These are phyloP conservation scores for Enteromius unitaeniatus DNA, from an alignment of 2,797 vertebrate species.

Conservation along the genomic window DNA sequence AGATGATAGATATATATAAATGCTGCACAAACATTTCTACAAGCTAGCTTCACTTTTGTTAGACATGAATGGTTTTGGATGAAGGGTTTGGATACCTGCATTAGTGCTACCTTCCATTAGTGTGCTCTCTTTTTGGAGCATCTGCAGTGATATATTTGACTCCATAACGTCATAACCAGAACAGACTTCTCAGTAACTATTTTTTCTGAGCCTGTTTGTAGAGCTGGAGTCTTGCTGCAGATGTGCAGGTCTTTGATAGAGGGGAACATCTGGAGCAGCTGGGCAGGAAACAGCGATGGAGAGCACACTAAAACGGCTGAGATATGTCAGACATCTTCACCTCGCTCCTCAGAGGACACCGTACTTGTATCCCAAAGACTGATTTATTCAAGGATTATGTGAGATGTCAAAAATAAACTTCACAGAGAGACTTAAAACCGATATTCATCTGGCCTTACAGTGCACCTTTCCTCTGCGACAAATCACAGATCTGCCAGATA, in stretches of 20 bases:
- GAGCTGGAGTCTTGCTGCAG: conserved; percentile 20
- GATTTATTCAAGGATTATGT: conserved; percentile 16
- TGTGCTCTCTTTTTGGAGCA: no score
- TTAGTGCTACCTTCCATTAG: not conserved
- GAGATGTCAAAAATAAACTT: conserved; percentile 12
- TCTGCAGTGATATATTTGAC: not conserved
- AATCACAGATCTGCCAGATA: not conserved
- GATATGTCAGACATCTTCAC: not conserved
- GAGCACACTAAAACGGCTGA: not conserved
- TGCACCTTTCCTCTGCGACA: not conserved
- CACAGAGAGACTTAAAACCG: not conserved
- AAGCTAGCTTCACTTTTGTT: not conserved
- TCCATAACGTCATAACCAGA: not conserved
- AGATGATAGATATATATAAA: not conserved
- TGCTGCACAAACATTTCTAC: not conserved
- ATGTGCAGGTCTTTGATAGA: conserved; percentile 20
- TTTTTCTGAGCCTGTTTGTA: not conserved
- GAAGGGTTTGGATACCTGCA: not conserved
- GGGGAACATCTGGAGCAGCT: conserved; percentile 36
- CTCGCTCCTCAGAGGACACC: not conserved
- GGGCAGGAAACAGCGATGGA: not conserved
- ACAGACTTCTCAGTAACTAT: not conserved
- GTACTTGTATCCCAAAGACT: not conserved
- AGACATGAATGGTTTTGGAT: not conserved
- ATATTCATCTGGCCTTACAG: not conserved